Evolutionary conservation across 2,797 vertebrate species (phyloP).

Genomic region (Peromyscus eremicus): DNA sequence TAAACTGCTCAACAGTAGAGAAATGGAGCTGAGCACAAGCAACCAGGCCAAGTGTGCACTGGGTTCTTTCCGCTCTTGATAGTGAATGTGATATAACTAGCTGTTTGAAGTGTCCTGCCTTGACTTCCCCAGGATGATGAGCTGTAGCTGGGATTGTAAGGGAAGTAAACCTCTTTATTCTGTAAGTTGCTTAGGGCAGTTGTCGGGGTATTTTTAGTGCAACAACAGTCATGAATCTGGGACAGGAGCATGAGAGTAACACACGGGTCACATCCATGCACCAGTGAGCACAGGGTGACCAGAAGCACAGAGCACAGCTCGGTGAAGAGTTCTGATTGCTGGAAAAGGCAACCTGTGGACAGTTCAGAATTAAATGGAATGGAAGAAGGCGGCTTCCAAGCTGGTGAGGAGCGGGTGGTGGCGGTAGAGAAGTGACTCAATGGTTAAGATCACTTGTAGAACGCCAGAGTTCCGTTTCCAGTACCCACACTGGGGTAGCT

Average conservation of each 20-base stretch:
- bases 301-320: background rate
- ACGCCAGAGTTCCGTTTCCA: background rate
- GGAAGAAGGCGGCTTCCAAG: background rate
- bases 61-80: background rate
- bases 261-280: background rate
- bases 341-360: background rate
- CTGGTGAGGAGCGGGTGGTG: background rate
- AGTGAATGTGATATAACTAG: background rate
- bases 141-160: background rate
- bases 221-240: background rate
- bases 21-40: background rate
- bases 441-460: background rate
- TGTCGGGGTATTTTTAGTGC: background rate
- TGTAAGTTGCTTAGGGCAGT: background rate
- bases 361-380: background rate
- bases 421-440: background rate
- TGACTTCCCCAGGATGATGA: background rate
- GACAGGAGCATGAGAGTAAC: background rate
- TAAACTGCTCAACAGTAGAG: no score
- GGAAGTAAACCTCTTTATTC: background rate
- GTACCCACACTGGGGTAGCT: background rate
- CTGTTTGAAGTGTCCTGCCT: background rate
- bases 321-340: conserved; percentile 17
- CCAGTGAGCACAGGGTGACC: background rate
- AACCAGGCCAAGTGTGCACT: background rate